phyloP scores from a whole-genome alignment of 2,113 vertebrate genomes.

The Chiloscyllium plagiosum region DNA sequence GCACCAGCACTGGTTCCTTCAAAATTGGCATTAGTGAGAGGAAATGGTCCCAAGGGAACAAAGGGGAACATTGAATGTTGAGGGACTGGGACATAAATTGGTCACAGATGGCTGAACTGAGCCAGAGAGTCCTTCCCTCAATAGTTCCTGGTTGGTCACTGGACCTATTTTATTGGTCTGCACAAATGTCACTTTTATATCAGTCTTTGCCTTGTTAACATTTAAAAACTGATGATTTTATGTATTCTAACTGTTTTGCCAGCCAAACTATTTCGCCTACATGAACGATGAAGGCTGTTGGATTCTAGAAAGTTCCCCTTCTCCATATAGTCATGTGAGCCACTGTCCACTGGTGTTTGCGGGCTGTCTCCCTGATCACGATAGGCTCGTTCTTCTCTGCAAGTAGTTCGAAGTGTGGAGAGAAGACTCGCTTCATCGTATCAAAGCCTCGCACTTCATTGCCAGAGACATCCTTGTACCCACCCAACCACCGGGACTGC shows the following conservation, averaged over 20 bases:
- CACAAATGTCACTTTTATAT: background rate
- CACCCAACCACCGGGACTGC: slow-evolving; percentile 35
- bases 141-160: background rate
- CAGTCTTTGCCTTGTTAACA: background rate
- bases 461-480: slow-evolving; percentile 15
- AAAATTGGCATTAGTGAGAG: background rate
- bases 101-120: background rate
- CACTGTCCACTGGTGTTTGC: slow-evolving; percentile 21
- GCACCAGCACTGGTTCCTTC: background rate
- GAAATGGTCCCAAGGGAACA: background rate
- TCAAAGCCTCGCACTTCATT: slow-evolving; percentile 26
- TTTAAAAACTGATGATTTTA: background rate
- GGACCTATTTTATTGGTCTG: background rate
- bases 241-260: too few species aligned
- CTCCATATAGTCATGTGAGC: slow-evolving; percentile 30
- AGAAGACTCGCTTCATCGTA: slow-evolving; percentile 14
- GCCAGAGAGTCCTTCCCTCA: background rate
- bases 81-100: background rate
- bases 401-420: slow-evolving; percentile 20
- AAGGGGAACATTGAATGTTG: background rate
- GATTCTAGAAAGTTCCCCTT: background rate
- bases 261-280: background rate
- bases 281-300: background rate
- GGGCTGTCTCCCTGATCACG: slow-evolving; percentile 24
- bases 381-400: slow-evolving; percentile 18